Evolutionary conservation across 2,888 invertebrate genomes (phyloP), one percentile per base, ranked within the genome.

Genomic region (Neoaliturus tenellus): DNA sequence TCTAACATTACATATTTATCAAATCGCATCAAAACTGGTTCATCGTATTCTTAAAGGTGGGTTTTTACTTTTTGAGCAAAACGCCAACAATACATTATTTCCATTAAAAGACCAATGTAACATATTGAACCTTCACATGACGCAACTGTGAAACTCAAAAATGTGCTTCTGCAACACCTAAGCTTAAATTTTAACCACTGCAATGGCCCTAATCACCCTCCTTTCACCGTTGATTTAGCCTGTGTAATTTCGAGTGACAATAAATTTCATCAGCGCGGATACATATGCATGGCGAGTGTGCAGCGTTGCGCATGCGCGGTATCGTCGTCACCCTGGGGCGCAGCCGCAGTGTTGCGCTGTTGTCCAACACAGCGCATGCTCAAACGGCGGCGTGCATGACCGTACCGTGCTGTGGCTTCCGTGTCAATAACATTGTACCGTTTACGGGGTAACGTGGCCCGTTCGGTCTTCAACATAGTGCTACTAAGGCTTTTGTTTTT

Each of bases 231-330:
- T 14, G 28, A 6, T 62, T 62, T 62, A 28, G 28, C 31, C 14
- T 31, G 28, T 48, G 62, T 31, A 62, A 62, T 62, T 62, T 23
- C 12, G 62, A 6, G 62, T 62, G 62, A 14, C 51, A 51, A 51
- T 62, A 2, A 62, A 62, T 62, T 62, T 25, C 62, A 28, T 62
- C 25, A 62, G 62, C 8, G 25, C 62, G 62, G 14, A 28, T 62
- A 23, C 55, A 62, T 62, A 28, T 28, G 62, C 51, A 51, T 48
- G 51, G 23, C 51, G 23, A 2, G 62, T 31, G 62, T 31, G 31
- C 62, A 31, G 28, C 3, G 62, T 62, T 62, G 62, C 62, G 62
- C 31, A 62, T n/a, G n/a, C n/a, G 62, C 31, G 62, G 62, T n/a
- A n/a, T n/a, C n/a, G 31, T 17, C 2, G 12, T 62, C 12, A 62